These are phyloP conservation scores for Echiichthys vipera DNA, from an alignment of 2,797 vertebrate species.

Conservation along the genomic window DNA sequence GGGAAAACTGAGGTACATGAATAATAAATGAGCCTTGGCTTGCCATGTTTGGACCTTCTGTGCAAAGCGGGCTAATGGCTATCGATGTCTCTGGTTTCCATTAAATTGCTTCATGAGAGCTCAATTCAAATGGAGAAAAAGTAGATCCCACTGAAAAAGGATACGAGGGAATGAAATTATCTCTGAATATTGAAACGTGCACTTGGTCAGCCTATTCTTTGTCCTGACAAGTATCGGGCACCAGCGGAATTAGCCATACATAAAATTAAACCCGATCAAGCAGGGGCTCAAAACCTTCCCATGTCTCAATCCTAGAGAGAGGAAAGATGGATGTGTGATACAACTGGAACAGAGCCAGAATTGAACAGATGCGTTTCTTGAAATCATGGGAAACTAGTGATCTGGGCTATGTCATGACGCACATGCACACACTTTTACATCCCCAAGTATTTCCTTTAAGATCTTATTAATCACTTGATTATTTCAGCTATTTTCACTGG, in stretches of 20 bases:
- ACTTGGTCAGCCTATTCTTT: constrained; percentile 74
- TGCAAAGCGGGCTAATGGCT: constrained; percentile 75
- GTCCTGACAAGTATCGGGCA: constrained; percentile 70
- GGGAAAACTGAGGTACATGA: constrained; percentile 66
- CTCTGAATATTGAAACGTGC: constrained; percentile 68
- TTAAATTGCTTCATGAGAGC: constrained; percentile 78
- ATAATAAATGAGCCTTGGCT: constrained; percentile 76
- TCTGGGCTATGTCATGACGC: constrained; percentile 54
- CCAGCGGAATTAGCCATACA: constrained; percentile 63
- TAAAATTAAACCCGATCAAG: constrained; percentile 71
- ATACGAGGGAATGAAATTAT: constrained; percentile 74
- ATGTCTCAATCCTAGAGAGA: constrained; percentile 47
- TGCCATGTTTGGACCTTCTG: constrained; percentile 70
- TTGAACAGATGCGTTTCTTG: constrained; percentile 67
- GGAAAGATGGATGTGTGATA: constrained; percentile 54
- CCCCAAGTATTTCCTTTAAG: constrained; percentile 35
- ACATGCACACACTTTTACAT: constrained; percentile 30
- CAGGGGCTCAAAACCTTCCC: constrained; percentile 49
- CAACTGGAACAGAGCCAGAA: constrained; percentile 59
- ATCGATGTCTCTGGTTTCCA: constrained; percentile 78
- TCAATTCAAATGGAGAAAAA: constrained; percentile 64
- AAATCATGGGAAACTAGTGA: constrained; percentile 53
- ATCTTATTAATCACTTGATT: constrained; percentile 74
- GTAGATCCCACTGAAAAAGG: constrained; percentile 60
- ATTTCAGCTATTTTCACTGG: constrained; percentile 67